Conservation (phyloP, 1,140 invertebrate genomes). For the Sesamia nonagrioides region DNA sequence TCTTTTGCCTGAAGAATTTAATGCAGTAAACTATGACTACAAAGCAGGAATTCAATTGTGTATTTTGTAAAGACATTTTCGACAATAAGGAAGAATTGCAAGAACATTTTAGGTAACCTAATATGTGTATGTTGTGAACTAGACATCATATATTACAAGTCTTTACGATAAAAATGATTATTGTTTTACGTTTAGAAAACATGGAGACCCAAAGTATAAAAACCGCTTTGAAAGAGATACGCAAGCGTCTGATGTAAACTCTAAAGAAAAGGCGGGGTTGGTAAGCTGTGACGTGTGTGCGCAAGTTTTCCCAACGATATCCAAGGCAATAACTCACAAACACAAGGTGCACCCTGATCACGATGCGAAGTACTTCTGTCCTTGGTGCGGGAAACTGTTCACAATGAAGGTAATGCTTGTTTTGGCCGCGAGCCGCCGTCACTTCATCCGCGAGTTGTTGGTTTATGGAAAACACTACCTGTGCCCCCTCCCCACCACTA, state of each 20-base stretch:
- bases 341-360: constrained; percentile 90
- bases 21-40: constrained; percentile 63
- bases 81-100: constrained; percentile 77
- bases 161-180: constrained; percentile 7
- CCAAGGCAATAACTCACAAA: constrained; percentile 90
- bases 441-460: not conserved
- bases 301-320: constrained; percentile 89
- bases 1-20: not conserved
- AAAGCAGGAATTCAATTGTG: constrained; percentile 73
- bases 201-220: constrained; percentile 79
- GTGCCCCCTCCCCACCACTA: constrained; percentile 28
- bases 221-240: constrained; percentile 59
- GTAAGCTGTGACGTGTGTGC: constrained; percentile 89
- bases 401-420: constrained; percentile 88
- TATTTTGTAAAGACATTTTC: constrained; percentile 82
- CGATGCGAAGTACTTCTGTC: constrained; percentile 90
- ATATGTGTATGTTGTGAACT: constrained; percentile 25
- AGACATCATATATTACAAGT: not conserved
- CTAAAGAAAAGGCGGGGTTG: constrained; percentile 69
- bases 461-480: constrained; percentile 1
- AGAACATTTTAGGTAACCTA: constrained; percentile 83
- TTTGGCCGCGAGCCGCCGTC: not conserved
- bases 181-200: constrained; percentile 70
- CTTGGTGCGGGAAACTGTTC: constrained; percentile 91
- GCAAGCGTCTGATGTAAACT: constrained; percentile 59